A percentile compares a stretch with the other conserved stretches of the same genome.
Conservation (phyloP, 2,797 vertebrate species). For the Paramormyrops hopkinsi region DNA sequence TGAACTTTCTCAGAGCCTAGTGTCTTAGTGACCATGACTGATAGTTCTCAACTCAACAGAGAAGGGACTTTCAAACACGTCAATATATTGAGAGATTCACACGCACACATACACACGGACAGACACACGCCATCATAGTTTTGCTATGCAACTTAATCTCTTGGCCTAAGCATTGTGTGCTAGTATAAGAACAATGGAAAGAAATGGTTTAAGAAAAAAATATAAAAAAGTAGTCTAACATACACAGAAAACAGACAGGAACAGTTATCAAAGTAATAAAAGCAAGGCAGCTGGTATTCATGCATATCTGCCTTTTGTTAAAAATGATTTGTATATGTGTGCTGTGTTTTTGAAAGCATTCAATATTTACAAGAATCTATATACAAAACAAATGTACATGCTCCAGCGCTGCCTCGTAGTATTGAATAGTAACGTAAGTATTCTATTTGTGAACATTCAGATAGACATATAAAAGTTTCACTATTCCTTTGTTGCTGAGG, state of each 20-base stretch:
- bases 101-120: background rate
- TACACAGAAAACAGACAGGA: background rate
- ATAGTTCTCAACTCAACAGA: background rate
- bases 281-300: background rate
- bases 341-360: background rate
- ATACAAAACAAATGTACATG: background rate
- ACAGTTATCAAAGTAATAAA: background rate
- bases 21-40: slow-evolving; percentile 30
- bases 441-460: background rate
- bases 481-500: background rate
- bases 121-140: background rate
- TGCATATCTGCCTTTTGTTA: background rate
- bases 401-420: background rate
- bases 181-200: background rate
- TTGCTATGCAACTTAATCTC: background rate
- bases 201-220: background rate
- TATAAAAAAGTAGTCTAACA: background rate
- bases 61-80: background rate
- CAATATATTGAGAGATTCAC: background rate
- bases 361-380: background rate
- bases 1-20: slow-evolving; percentile 20
- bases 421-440: background rate
- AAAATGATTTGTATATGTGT: background rate
- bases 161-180: background rate
- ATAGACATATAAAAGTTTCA: background rate